Evolutionary conservation across 2,113 vertebrate genomes (phyloP).

Genomic region (Salvelinus fontinalis): DNA sequence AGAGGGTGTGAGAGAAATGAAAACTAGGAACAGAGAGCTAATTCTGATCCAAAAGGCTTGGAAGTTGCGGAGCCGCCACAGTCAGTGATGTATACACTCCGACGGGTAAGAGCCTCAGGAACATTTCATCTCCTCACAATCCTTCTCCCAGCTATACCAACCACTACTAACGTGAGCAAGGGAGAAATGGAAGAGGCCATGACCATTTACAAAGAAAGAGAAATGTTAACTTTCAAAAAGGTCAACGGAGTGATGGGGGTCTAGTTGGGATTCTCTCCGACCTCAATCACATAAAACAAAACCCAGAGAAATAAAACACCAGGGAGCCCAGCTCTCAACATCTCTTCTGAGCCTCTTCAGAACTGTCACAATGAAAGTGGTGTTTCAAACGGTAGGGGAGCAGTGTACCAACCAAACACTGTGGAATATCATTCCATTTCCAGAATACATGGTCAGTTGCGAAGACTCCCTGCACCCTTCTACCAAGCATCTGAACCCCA

Average conservation of each 20-base stretch:
- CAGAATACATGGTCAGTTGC: background rate
- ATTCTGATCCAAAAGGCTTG: background rate
- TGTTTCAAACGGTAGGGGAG: too few species aligned
- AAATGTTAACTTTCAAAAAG: background rate
- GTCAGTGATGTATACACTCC: background rate
- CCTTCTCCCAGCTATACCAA: too few species aligned
- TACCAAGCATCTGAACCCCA: background rate
- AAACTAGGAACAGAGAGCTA: background rate
- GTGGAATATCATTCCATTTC: background rate
- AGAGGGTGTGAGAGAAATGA: background rate
- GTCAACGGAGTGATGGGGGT: background rate
- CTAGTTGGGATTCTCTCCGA: background rate
- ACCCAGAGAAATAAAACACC: too few species aligned
- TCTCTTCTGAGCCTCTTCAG: too few species aligned
- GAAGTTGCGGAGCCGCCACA: background rate
- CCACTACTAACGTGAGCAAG: too few species aligned
- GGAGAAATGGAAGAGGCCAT: background rate
- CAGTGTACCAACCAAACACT: too few species aligned
- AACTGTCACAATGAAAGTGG: too few species aligned
- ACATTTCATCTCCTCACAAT: background rate
- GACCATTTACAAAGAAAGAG: background rate
- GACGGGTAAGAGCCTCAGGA: background rate
- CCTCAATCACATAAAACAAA: background rate
- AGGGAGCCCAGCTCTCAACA: too few species aligned
- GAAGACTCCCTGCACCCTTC: background rate